Conservation (phyloP, 2,888 invertebrate species). For the Neuroscelio doddi region DNA sequence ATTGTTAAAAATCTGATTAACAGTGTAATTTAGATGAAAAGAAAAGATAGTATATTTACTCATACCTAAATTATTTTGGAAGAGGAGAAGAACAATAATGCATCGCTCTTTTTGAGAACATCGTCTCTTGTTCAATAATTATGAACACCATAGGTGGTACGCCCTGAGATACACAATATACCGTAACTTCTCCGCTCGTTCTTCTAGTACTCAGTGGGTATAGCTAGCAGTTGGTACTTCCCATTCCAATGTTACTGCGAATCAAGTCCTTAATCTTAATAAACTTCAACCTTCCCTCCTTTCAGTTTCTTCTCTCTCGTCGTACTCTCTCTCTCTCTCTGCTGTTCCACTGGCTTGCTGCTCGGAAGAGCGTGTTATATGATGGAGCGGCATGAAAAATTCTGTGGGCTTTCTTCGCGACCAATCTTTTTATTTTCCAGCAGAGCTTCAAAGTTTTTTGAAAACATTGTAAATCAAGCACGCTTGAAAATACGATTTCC, state of each 20-base stretch:
- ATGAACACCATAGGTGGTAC: constrained; percentile 33
- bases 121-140: constrained; percentile 37
- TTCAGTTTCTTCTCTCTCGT: constrained; percentile 25
- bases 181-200: constrained; percentile 31
- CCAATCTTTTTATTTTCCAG: constrained; percentile 43
- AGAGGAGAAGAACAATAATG: no score
- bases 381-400: constrained; percentile 42
- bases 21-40: no score
- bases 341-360: constrained; percentile 27
- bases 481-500: no score
- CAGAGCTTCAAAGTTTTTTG: no score
- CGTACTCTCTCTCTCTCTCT: constrained; percentile 24
- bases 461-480: no score
- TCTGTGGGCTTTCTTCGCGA: constrained; percentile 38
- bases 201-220: constrained; percentile 20
- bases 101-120: no score
- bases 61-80: no score
- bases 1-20: no score
- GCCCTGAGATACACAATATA: constrained; percentile 5
- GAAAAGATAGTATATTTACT: no score
- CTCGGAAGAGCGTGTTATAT: constrained; percentile 33
- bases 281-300: constrained; percentile 63
- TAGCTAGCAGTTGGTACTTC: constrained; percentile 21
- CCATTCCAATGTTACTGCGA: constrained; percentile 61
- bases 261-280: constrained; percentile 70